Base-by-base conservation (phyloP, 2,888 invertebrate species). In the Agelastica alni region DNA sequence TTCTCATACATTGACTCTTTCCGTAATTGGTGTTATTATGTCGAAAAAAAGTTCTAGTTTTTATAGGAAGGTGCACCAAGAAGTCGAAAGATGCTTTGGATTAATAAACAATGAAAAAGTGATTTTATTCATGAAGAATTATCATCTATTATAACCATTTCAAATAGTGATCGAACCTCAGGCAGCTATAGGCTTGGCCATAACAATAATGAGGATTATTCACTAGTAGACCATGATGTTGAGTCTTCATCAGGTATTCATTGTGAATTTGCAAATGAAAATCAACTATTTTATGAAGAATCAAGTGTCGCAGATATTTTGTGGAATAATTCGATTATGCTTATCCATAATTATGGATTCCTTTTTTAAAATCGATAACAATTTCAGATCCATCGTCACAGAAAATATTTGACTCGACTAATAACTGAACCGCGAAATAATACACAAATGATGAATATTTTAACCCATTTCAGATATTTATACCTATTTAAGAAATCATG, bases 11-110 rank as follows among this genome's bases (percentile, higher is more conserved):
- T 30, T 30, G 30, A 10, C 30, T 30, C 30, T 12, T 30, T 30
- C n/a, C 30, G 30, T 30, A 12, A 30, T 2, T 30, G n/a, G 17
- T 37, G 16, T 16, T 17, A 17, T 1, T 39, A 39, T 39, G 39
- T 39, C 17, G 14, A 39, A n/a, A 39, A 39, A 17, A 39, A 39
- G 10, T 39, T 39, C 39, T 9, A 39, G 39, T 16, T 39, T 39
- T 17, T 17, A 39, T 39, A 13, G 39, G 18, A 39, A 39, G 39
- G 16, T 39, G 7, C 16, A 39, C 39, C 39, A 39, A 39, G 39
- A 39, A 39, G 39, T 17, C 1, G 41, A 22, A 18, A 41, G 13
- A 13, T 41, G 41, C 22, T 14, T 39, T 2, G 39, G 18, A 5
- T 13, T 39, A 7, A 41, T 18, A 41, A 22, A 41, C 26, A 41